phyloP scores from a whole-genome alignment of 2,888 invertebrate species.

The Hoplodrina blanda region DNA sequence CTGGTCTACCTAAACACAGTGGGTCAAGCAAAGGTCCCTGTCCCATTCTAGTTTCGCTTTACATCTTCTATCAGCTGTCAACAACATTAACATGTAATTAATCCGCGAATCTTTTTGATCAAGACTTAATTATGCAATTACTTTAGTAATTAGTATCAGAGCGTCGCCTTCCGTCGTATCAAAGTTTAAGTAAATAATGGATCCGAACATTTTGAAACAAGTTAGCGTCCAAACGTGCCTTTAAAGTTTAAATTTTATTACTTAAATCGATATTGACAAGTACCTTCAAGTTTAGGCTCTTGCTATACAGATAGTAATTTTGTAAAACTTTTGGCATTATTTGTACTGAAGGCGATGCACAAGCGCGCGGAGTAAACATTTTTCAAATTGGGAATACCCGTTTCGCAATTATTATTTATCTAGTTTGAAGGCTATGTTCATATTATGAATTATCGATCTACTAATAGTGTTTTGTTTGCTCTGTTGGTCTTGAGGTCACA shows the following conservation, averaged over 20 bases:
- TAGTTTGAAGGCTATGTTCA: too few species aligned
- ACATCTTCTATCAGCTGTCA: not conserved
- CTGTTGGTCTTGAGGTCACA: too few species aligned
- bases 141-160: not conserved
- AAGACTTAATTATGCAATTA: not conserved
- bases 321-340: slow-evolving; percentile 43
- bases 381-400: too few species aligned
- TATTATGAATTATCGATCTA: too few species aligned
- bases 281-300: slow-evolving; percentile 25
- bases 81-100: not conserved
- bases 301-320: slow-evolving; percentile 32
- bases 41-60: not conserved
- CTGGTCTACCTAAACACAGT: not conserved
- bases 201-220: slow-evolving; percentile 19
- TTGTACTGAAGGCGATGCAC: slow-evolving; percentile 3
- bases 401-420: too few species aligned
- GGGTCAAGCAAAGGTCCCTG: not conserved
- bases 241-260: slow-evolving; percentile 35
- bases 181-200: slow-evolving; percentile 9
- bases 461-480: too few species aligned
- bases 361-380: not conserved
- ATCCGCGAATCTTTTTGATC: not conserved
- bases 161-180: not conserved
- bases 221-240: slow-evolving; percentile 6
- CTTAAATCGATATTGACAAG: slow-evolving; percentile 43